These are phyloP conservation scores for Salvelinus namaycush DNA, from an alignment of 2,113 vertebrate species.

Conservation along the genomic window DNA sequence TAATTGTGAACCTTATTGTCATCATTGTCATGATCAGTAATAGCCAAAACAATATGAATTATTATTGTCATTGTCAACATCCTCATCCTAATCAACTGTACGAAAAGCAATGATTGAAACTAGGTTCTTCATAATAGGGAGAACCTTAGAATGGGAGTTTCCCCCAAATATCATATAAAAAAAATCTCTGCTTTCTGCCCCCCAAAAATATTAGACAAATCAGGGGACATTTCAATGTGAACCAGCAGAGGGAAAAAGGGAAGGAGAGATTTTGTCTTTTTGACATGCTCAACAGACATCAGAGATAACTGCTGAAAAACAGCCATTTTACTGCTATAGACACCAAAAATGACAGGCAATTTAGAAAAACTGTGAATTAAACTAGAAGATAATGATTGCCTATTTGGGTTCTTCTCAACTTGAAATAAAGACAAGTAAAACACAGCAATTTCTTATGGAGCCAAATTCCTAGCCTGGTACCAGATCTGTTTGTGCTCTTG, in stretches of 20 bases:
- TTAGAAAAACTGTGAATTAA: slow-evolving; percentile 30
- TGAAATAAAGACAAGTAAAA: slow-evolving; percentile 3
- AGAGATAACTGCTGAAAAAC: slow-evolving; percentile 37
- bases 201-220: slow-evolving; percentile 31
- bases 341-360: slow-evolving; percentile 30
- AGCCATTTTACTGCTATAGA: slow-evolving; percentile 18
- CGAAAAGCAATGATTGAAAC: neutral
- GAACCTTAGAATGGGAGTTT: neutral
- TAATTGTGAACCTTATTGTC: no score
- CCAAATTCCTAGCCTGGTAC: neutral
- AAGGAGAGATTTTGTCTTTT: slow-evolving; percentile 21
- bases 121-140: neutral
- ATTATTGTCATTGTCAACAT: neutral
- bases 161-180: neutral
- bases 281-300: slow-evolving; percentile 36
- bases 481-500: neutral
- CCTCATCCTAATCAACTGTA: neutral
- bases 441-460: neutral
- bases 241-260: slow-evolving; percentile 30
- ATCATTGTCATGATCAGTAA: no score
- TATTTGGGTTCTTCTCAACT: slow-evolving; percentile 7
- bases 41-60: neutral
- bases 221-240: slow-evolving; percentile 43
- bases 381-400: slow-evolving; percentile 20
- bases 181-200: neutral